phyloP scores from a whole-genome alignment of 1,140 invertebrate genomes.

The Drosophila funebris region DNA sequence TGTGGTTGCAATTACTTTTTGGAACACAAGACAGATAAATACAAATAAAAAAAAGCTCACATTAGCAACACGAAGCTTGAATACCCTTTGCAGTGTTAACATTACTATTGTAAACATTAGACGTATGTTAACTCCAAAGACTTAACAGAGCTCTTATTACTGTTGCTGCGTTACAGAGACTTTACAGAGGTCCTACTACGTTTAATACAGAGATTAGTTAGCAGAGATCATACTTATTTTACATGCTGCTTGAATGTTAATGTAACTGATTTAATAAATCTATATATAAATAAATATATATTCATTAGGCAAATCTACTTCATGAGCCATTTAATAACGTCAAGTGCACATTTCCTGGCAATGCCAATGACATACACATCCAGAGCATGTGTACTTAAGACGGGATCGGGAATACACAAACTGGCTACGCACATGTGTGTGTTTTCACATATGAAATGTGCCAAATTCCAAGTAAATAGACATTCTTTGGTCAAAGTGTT shows the following conservation, averaged over 20 bases:
- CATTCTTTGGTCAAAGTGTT: conserved; percentile 50
- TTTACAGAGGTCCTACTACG: background rate
- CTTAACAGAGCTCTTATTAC: background rate
- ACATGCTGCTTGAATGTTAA: too few species aligned
- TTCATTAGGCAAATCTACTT: conserved; percentile 11
- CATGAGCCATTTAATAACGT: conserved; percentile 5
- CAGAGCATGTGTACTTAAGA: conserved; percentile 10
- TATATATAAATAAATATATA: background rate
- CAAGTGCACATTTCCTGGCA: conserved; percentile 35
- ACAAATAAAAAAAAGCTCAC: conserved; percentile 11
- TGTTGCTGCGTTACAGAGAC: background rate
- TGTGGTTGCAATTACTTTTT: conserved; percentile 71
- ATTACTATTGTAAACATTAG: too few species aligned
- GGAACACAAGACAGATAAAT: conserved; percentile 18
- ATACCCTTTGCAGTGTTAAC: conserved; percentile 7
- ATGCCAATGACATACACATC: conserved; percentile 22
- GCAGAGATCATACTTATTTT: too few species aligned
- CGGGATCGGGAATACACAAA: background rate
- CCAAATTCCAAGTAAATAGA: conserved; percentile 39
- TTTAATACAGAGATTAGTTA: too few species aligned
- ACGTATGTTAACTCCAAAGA: background rate
- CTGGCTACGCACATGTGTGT: conserved; percentile 48
- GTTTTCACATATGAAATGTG: conserved; percentile 49
- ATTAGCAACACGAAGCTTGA: conserved; percentile 1
- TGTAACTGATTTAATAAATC: too few species aligned